phyloP scores from a whole-genome alignment of 2,797 vertebrate genomes.

The Nyctibius grandis region DNA sequence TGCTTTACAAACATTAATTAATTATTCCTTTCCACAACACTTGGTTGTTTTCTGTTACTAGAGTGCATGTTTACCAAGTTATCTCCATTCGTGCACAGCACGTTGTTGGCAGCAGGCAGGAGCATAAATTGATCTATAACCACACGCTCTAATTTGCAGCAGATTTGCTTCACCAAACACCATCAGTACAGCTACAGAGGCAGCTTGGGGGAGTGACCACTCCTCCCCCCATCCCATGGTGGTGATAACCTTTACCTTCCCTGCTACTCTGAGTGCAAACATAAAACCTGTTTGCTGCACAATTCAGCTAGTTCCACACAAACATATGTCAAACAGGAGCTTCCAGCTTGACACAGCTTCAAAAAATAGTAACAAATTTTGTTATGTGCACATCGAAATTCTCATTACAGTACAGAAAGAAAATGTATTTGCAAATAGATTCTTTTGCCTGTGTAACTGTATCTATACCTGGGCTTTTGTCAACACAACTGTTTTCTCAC shows the following conservation, averaged over 20 bases:
- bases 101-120: conserved; percentile 46
- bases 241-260: conserved; percentile 20
- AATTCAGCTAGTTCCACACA: background rate
- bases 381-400: background rate
- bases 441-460: background rate
- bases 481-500: background rate
- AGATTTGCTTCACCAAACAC: conserved; percentile 51
- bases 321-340: background rate
- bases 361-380: background rate
- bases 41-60: conserved; percentile 40
- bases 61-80: conserved; percentile 43
- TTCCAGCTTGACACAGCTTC: background rate
- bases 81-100: conserved; percentile 37
- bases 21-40: conserved; percentile 55
- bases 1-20: conserved; percentile 60
- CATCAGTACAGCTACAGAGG: conserved; percentile 16
- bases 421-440: background rate
- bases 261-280: background rate
- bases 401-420: background rate
- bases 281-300: background rate
- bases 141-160: conserved; percentile 54
- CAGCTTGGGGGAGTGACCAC: conserved; percentile 1
- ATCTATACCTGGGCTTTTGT: background rate
- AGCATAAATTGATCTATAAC: conserved; percentile 58
- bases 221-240: background rate